Percentiles rank a stretch among this genome's conserved stretches.
Conservation (phyloP, 2,113 vertebrate species). For the Osmerus mordax region DNA sequence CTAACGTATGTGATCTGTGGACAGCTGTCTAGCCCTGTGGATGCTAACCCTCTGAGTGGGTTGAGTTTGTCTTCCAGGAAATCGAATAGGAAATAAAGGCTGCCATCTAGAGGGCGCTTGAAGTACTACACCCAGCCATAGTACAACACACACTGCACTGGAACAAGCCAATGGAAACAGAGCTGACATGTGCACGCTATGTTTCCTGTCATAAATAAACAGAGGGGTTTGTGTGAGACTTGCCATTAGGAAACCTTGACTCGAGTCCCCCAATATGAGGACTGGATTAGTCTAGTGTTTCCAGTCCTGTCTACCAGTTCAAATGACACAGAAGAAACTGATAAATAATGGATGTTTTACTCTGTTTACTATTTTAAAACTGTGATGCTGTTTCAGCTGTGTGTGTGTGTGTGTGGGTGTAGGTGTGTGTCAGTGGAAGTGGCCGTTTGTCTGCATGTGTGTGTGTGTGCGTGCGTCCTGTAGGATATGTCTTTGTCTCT, state of each 20-base stretch:
- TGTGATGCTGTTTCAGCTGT: background rate
- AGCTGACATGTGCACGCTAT: conserved; percentile 52
- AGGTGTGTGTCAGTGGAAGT: conserved; percentile 7
- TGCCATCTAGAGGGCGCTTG: conserved; percentile 44
- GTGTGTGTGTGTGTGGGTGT: conserved; percentile 3
- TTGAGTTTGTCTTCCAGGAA: background rate
- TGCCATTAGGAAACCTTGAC: conserved; percentile 19
- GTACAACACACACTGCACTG: conserved; percentile 17
- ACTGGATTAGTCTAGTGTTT: background rate
- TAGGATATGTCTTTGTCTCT: conserved; percentile 63
- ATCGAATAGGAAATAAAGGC: conserved; percentile 10
- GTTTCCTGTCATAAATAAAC: conserved; percentile 66
- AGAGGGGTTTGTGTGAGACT: conserved; percentile 34
- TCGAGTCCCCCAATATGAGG: conserved; percentile 1
- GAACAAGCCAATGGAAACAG: conserved; percentile 34
- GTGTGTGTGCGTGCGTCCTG: conserved; percentile 3
- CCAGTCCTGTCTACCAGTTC: background rate
- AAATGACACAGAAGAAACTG: background rate
- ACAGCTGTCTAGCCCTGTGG: background rate
- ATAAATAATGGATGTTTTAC: conserved; percentile 20
- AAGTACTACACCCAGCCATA: conserved; percentile 10
- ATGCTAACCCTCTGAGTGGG: background rate
- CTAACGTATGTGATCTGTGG: too few relatives aligned
- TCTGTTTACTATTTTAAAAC: conserved; percentile 10
- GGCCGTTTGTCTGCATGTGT: background rate